These are phyloP conservation scores for Lithodes maja DNA, from an alignment of 2,888 invertebrate species.

Conservation along the genomic window DNA sequence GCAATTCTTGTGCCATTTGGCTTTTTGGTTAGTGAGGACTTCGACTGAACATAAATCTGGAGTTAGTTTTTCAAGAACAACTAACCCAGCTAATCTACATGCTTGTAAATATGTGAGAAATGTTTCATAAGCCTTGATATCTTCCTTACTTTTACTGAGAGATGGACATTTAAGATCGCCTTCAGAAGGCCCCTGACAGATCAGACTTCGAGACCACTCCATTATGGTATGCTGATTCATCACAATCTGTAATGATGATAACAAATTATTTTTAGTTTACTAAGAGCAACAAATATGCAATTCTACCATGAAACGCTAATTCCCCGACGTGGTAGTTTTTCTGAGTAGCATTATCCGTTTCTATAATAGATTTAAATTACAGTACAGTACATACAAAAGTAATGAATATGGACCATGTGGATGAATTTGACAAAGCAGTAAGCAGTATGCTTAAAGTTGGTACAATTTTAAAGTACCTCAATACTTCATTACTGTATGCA, in stretches of 20 bases:
- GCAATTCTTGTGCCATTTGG: constrained; percentile 19
- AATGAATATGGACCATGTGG: background rate
- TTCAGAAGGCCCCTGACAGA: constrained; percentile 10
- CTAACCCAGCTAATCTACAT: constrained; percentile 14
- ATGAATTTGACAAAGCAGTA: background rate
- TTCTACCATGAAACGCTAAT: background rate
- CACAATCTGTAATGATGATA: background rate
- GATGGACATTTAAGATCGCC: background rate
- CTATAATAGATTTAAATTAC: background rate
- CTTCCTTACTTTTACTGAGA: constrained; percentile 25
- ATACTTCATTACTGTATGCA: background rate
- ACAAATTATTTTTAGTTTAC: background rate
- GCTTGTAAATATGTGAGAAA: constrained; percentile 15
- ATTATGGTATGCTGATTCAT: constrained; percentile 15
- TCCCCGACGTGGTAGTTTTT: background rate
- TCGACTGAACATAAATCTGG: constrained; percentile 15
- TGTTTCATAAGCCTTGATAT: constrained; percentile 25
- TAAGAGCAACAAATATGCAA: background rate
- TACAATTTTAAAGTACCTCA: background rate
- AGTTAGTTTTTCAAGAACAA: constrained; percentile 15
- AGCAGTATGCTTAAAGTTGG: background rate
- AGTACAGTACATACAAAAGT: background rate
- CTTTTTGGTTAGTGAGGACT: constrained; percentile 4
- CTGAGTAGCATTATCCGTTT: background rate
- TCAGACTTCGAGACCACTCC: constrained; percentile 18